Evolutionary conservation across 2,797 vertebrate genomes (phyloP).

Genomic region (Lophotriccus pileatus): DNA sequence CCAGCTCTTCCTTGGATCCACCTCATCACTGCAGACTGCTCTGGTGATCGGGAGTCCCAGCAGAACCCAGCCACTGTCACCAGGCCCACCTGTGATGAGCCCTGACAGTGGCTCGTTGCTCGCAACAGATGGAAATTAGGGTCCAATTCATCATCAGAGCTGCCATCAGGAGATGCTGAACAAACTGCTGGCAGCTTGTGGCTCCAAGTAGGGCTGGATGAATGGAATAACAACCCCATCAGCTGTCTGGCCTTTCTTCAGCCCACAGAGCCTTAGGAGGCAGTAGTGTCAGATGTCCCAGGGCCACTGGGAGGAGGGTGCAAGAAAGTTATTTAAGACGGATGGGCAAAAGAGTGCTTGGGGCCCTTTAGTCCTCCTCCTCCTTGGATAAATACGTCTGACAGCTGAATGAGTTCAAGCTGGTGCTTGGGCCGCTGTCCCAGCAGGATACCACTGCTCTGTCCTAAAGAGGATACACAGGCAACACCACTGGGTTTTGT

Average conservation of each 20-base stretch:
- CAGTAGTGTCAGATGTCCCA: background rate
- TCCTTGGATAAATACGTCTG: background rate
- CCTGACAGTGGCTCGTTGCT: background rate
- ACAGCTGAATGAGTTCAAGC: background rate
- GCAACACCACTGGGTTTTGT: background rate
- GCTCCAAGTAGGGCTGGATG: accelerated
- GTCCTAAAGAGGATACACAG: background rate
- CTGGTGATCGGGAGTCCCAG: background rate
- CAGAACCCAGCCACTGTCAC: background rate
- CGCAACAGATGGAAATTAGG: accelerated
- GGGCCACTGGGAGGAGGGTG: background rate
- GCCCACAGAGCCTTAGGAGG: background rate
- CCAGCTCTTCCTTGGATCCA: background rate
- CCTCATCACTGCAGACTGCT: background rate
- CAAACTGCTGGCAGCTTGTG: background rate
- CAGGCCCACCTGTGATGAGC: background rate
- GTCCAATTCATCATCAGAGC: background rate
- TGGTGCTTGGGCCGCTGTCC: background rate
- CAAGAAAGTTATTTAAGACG: background rate
- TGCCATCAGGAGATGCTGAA: background rate
- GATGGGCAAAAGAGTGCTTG: background rate
- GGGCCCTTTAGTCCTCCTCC: background rate
- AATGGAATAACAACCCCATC: accelerated
- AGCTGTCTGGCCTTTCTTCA: background rate
- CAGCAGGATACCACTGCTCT: background rate